Base-by-base conservation (phyloP, 2,113 vertebrate genomes). In the Machaerirhynchus nigripectus region DNA sequence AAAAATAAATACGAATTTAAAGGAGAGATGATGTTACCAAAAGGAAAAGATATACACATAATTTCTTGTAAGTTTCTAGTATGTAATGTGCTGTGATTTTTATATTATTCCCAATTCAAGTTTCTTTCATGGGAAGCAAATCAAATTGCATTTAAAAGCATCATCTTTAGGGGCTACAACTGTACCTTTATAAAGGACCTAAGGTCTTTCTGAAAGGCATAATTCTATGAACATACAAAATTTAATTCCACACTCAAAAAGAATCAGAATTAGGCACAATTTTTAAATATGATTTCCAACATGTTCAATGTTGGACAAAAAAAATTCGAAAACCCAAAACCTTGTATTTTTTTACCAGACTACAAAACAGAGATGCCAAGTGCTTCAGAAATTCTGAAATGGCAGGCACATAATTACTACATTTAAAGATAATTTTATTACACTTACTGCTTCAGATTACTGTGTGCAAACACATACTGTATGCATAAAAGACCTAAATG, bases 321-420 rank as follows among this genome's bases (percentile, higher is more conserved):
- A 39, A 42, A 44, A n/a, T 15, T 42, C 5, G 28, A 89, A 49
- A 21, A 1, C 8, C 8, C 4, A 22, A 79, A 60, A 77, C 8
- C 10, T 75, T 76, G 17, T 47, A 11, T 39, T 85, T 87, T 75
- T 95, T 89, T 84, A 88, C 52, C 52, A 80, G 60, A 89, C 47
- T 93, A 89, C 35, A 75, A 94, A 96, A 85, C 33, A 71, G 75
- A 91, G 27, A 84, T 80, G 67, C 40, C 91, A 91, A 83, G 47
- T 68, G 47, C 55, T 93, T 93, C 82, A 86, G 91, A 96, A 96
- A 85, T 83, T 90, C 86, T 84, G 84, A 95, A 94, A 94, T 79
- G 81, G 69, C 79, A 95, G 87, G 75, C 79, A 95, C 68, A 64
- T 64, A 79, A 90, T 40, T 76, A 95, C 84, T 84, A 74, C 50